Evolutionary conservation across 1,140 invertebrate species (phyloP), one percentile per base, ranked within the genome.

Genomic region (Drosophila baimaii): DNA sequence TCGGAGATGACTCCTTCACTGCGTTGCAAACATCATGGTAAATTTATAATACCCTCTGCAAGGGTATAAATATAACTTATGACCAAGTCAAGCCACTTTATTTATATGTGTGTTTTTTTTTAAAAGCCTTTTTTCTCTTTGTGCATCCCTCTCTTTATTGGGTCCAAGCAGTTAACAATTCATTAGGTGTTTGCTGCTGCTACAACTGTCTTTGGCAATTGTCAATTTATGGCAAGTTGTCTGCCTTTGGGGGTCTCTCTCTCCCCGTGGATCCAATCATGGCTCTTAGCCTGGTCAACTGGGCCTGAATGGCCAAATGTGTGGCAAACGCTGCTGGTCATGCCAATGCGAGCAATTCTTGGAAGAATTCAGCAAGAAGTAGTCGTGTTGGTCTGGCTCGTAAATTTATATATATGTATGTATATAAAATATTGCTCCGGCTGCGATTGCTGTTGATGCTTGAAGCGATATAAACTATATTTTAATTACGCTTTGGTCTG

Each of bases 181-280:
- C 81, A 84, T 84, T 85, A 84, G 77, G 81, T 84, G 81, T 85
- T 83, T 51, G 72, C 27, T 64, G 68, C 41, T 27, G 43, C 52
- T 72, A 72, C 65, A 66, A 70, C 61, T 70, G 59, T 68, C 70
- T 72, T 65, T 65, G 59, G 71, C 69, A 51, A 72, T 73, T 65
- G 68, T 63, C 78, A 77, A 85, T 81, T 84, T 84, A 84, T 85
- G 81, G 81, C 81, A 73, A 59, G 80, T 68, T 83, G 72, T 31
- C 65, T 70, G 68, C 69, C 57, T 64, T 62, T 65, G 70, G 70
- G 29, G 54, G 41, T 51, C 54, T 43, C 46, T 51, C 54, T 43
- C 46, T 74, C 51, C 31, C 51, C 51, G 19, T 33, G 29, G 49
- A 52, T 39, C 29, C 73, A 65, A 79, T 59, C 64, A 61, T 72